phyloP scores from a whole-genome alignment of 2,797 vertebrate species.

The Pipistrellus nathusii region DNA sequence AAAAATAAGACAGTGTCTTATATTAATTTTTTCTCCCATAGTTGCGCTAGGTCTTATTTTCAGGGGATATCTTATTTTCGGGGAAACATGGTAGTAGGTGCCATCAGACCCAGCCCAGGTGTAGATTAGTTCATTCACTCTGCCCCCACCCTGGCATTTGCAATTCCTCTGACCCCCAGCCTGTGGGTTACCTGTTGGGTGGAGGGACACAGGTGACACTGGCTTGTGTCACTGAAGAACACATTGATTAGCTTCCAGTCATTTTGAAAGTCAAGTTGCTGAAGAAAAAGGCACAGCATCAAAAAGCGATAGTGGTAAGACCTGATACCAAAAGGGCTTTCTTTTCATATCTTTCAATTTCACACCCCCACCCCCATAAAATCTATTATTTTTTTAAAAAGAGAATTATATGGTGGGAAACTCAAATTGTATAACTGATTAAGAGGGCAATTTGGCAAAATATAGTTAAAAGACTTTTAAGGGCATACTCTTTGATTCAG shows the following conservation, averaged over 20 bases:
- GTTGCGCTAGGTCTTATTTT: too few relatives aligned
- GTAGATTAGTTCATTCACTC: not conserved
- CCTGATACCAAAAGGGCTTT: not conserved
- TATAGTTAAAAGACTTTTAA: not conserved
- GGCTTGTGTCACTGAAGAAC: slow-evolving; percentile 82
- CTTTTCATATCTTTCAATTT: not conserved
- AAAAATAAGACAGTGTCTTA: too few relatives aligned
- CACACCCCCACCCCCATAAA: not conserved
- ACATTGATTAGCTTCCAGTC: slow-evolving; percentile 90
- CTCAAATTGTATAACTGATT: not conserved
- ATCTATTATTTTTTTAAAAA: not conserved
- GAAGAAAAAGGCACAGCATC: not conserved
- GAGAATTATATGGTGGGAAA: not conserved
- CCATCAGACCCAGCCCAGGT: not conserved
- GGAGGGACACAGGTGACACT: slow-evolving; percentile 74
- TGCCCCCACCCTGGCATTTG: not conserved
- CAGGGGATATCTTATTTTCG: too few relatives aligned
- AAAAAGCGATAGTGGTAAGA: slow-evolving; percentile 21
- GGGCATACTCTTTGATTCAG: not conserved
- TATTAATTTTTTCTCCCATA: too few relatives aligned
- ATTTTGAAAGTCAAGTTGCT: slow-evolving; percentile 87
- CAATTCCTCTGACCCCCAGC: not conserved
- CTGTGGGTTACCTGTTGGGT: slow-evolving; percentile 76
- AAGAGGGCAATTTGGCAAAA: slow-evolving; percentile 37
- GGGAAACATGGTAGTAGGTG: too few relatives aligned